Evolutionary conservation across 2,888 invertebrate genomes (phyloP).

Genomic region (Folsomia candida): DNA sequence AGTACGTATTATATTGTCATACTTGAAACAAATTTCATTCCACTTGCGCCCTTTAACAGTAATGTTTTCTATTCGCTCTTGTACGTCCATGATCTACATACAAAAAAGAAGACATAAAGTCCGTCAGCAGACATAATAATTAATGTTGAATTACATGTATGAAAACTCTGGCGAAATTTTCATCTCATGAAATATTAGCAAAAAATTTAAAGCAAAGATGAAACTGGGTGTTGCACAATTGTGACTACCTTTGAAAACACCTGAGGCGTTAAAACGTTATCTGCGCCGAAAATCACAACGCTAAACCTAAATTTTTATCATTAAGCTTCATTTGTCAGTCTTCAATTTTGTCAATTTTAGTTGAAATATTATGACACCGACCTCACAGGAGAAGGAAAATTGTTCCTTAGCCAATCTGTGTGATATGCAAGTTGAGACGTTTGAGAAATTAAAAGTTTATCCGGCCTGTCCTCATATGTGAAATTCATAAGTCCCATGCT

Average conservation of each 20-base stretch:
- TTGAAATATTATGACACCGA: slow-evolving; percentile 51
- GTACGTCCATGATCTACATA: slow-evolving; percentile 59
- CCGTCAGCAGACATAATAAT: background rate
- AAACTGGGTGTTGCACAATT: background rate
- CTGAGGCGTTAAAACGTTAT: slow-evolving; percentile 66
- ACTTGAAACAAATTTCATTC: slow-evolving; percentile 62
- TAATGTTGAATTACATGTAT: background rate
- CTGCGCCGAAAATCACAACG: slow-evolving; percentile 63
- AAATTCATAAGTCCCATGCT: slow-evolving; percentile 65
- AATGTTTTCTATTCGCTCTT: slow-evolving; percentile 57
- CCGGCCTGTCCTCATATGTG: slow-evolving; percentile 70
- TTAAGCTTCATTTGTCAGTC: background rate
- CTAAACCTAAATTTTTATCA: slow-evolving; percentile 55
- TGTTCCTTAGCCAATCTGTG: slow-evolving; percentile 69
- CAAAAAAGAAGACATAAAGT: background rate
- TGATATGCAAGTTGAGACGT: slow-evolving; percentile 68
- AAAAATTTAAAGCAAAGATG: background rate
- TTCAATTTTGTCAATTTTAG: background rate
- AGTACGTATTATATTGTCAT: slow-evolving; percentile 47
- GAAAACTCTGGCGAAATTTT: background rate
- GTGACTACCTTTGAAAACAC: slow-evolving; percentile 60
- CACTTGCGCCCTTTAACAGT: slow-evolving; percentile 54
- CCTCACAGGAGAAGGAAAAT: slow-evolving; percentile 65
- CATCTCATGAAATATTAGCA: background rate
- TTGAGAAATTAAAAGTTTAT: slow-evolving; percentile 73